Base-by-base conservation (phyloP, 2,797 vertebrate species). In the Galaxias olidus region DNA sequence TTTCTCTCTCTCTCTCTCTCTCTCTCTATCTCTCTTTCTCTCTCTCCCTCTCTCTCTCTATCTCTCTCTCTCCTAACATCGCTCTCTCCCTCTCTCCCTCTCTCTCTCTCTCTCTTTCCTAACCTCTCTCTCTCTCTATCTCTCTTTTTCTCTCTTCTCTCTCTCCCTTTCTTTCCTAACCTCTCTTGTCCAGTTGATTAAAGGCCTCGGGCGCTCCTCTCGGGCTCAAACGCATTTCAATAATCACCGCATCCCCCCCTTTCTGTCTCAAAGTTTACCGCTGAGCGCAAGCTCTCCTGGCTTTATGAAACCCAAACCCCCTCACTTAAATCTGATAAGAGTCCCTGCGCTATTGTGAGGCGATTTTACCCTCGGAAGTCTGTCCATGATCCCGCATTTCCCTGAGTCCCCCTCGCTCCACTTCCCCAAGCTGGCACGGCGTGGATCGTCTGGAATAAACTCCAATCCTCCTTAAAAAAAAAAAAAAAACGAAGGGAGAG, bases 361-460 rank as follows among this genome's bases (percentile, higher is more conserved):
- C 78, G 83, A 88, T 90, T 90, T 59, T 66, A 74, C 69, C 75
- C 72, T 77, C 55, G 70, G 79, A 86, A 88, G 89, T 89, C 87
- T 72, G 69, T 88, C 82, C 80, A 83, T 90, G 88, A 89, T 87
- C 87, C 81, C 43, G 71, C 87, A 79, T 86, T 83, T 86, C 66
- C 61, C 78, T 86, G 82, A 88, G 90, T 88, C 88, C 80, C 64
- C 78, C 76, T 83, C 71, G 73, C 86, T 90, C 85, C 83, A 84
- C 87, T 89, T 90, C 87, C 80, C 79, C 81, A 87, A 89, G 30
- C 30, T 6, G 30, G 30, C 30, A 78, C 78, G 78, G 78, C 78
- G 66, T 86, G 85, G 90, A 90, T 90, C 86, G 86, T 85, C 78
- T 82, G 83, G 84, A 88, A 91, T 90, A 87, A 91, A 90, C 86